Conservation (phyloP, 2,113 vertebrate genomes). For the Labeo catla region DNA sequence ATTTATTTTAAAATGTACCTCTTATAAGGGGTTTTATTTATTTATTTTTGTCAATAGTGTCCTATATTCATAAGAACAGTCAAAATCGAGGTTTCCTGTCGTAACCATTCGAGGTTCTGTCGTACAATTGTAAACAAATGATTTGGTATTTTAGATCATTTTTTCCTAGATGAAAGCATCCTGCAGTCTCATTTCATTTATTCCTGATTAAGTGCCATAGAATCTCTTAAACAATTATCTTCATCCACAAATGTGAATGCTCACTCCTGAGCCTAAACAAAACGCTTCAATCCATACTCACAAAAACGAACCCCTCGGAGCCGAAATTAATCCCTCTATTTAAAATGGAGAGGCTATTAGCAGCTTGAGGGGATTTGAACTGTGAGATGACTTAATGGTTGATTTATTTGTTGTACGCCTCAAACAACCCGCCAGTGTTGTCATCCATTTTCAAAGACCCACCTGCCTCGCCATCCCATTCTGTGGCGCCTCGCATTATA, state of each 20-base stretch:
- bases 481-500: background rate
- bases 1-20: background rate
- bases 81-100: background rate
- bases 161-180: background rate
- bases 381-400: conserved; percentile 38
- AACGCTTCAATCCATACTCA: conserved; percentile 11
- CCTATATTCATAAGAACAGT: background rate
- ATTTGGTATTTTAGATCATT: background rate
- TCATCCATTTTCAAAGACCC: conserved; percentile 7
- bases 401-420: conserved; percentile 33
- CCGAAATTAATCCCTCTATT: background rate
- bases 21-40: background rate
- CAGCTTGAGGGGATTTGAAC: conserved; percentile 32
- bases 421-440: background rate
- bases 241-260: conserved; percentile 4
- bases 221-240: conserved; percentile 7
- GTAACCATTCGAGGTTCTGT: background rate
- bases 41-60: background rate
- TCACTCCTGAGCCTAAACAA: background rate
- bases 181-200: background rate
- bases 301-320: background rate
- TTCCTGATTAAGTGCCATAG: background rate
- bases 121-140: background rate
- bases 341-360: conserved; percentile 31
- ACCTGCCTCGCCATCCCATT: background rate